A percentile compares a stretch with the other conserved stretches of the same genome.
Conservation (phyloP, 2,888 invertebrate genomes). For the Melinaea menophilus region DNA sequence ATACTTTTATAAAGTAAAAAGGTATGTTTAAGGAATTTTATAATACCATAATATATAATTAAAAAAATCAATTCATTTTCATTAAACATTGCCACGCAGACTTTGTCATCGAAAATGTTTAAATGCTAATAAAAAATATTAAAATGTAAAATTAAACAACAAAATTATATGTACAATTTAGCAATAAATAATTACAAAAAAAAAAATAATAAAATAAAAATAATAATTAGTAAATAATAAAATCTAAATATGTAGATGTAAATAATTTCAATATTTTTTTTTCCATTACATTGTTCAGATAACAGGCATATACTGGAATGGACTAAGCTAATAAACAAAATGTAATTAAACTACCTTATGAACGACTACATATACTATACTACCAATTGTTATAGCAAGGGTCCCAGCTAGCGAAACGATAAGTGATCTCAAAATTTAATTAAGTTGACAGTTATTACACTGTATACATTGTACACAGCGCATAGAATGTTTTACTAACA, state of each 20-base stretch:
- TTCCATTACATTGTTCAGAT: constrained; percentile 37
- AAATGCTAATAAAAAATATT: constrained; percentile 44
- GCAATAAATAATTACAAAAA: constrained; percentile 73
- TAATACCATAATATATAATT: constrained; percentile 34
- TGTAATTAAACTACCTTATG: constrained; percentile 26
- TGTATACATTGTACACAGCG: too few relatives aligned
- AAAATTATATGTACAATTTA: constrained; percentile 75
- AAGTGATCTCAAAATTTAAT: background rate
- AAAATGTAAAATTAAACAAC: constrained; percentile 76
- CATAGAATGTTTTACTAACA: too few relatives aligned
- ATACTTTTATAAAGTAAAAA: constrained; percentile 29
- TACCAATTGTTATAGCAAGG: constrained; percentile 17
- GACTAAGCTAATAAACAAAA: constrained; percentile 37
- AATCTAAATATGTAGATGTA: constrained; percentile 44
- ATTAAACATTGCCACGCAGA: constrained; percentile 31
- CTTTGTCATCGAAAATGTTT: constrained; percentile 43
- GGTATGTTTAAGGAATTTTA: constrained; percentile 33
- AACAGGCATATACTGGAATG: constrained; percentile 56
- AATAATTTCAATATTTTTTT: constrained; percentile 36
- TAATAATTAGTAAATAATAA: constrained; percentile 38
- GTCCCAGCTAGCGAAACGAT: constrained; percentile 8
- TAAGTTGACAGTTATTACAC: too few relatives aligned
- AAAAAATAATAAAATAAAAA: constrained; percentile 40
- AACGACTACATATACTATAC: constrained; percentile 33
- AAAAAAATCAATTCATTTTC: constrained; percentile 35